These are phyloP conservation scores for Clusia tigrina DNA, from an alignment of 2,888 invertebrate genomes.

Conservation along the genomic window DNA sequence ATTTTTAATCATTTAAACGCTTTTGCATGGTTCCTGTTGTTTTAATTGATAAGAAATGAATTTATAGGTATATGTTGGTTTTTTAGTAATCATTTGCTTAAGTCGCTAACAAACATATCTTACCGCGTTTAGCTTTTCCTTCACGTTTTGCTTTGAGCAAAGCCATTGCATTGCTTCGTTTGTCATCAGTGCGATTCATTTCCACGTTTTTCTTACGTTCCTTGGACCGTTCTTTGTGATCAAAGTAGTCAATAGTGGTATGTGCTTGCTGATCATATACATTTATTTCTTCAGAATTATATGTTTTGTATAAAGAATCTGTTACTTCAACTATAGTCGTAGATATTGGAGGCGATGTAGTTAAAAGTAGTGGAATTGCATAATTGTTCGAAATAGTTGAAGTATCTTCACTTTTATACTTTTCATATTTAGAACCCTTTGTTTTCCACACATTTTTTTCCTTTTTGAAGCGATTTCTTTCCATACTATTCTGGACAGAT, in stretches of 20 bases:
- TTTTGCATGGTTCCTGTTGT: background rate
- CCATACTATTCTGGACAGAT: conserved; percentile 70
- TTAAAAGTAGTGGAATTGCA: background rate
- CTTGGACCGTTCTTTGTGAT: conserved; percentile 80
- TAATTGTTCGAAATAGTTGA: background rate
- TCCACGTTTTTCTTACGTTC: conserved; percentile 91
- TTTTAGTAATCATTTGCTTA: no score
- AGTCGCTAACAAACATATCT: no score
- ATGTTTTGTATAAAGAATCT: background rate
- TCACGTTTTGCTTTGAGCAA: conserved; percentile 88
- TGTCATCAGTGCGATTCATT: conserved; percentile 83
- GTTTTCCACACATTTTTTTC: conserved; percentile 35
- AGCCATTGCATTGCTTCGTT: conserved; percentile 93
- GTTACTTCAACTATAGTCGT: background rate
- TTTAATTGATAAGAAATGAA: conserved; percentile 6
- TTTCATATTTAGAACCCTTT: conserved; percentile 25
- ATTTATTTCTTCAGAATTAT: background rate
- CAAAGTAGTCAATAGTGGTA: conserved; percentile 64
- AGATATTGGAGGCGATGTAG: background rate
- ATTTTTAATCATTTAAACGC: background rate
- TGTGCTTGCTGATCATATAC: conserved; percentile 11
- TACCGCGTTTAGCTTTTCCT: conserved; percentile 81
- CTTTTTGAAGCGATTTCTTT: conserved; percentile 59
- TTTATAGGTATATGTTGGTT: no score
- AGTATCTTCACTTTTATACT: conserved; percentile 27